phyloP scores from a whole-genome alignment of 2,888 invertebrate species.

The Frankliniella intonsa region DNA sequence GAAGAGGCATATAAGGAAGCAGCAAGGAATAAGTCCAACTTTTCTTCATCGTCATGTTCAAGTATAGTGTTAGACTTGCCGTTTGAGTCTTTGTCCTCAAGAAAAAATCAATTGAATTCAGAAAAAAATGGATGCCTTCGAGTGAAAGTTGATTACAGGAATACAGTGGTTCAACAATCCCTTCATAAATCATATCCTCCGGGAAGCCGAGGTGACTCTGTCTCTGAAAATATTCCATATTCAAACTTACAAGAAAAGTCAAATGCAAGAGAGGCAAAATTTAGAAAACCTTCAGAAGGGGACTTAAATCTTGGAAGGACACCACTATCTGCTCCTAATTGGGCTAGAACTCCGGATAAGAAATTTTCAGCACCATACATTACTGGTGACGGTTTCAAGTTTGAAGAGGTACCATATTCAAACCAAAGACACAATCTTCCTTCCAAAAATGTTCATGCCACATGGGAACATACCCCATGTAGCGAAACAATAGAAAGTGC shows the following conservation, averaged over 20 bases:
- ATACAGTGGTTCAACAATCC: not conserved
- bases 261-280: not conserved
- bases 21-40: not conserved
- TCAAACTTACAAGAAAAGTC: not conserved
- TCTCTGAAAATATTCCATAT: not conserved
- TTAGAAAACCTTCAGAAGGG: not conserved
- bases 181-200: not conserved
- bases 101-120: no score
- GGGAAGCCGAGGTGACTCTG: not conserved
- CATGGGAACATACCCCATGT: not conserved
- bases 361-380: not conserved
- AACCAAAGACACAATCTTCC: not conserved
- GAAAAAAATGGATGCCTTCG: not conserved
- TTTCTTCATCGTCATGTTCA: not conserved
- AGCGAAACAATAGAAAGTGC: not conserved
- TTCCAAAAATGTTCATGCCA: not conserved
- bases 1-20: constrained; percentile 6
- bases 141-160: not conserved
- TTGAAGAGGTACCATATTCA: not conserved
- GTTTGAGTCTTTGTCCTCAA: not conserved
- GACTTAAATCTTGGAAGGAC: not conserved
- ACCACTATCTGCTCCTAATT: not conserved
- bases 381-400: no score
- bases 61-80: not conserved
- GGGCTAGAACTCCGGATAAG: not conserved